Evolutionary conservation across 2,113 vertebrate species (phyloP).

Genomic region (Rhinolophus ferrumequinum): DNA sequence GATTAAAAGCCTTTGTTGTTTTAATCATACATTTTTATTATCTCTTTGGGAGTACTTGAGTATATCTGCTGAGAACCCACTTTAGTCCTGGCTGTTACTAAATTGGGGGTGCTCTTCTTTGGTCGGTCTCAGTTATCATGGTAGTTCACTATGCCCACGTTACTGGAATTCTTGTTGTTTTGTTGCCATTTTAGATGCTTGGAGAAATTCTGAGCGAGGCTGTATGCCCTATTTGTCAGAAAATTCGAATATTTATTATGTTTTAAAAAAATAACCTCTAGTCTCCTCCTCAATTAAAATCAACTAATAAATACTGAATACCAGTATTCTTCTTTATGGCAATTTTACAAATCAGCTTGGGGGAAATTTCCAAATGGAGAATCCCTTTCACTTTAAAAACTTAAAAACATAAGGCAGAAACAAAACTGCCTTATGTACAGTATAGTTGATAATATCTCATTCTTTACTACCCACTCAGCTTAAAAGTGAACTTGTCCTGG

Average conservation of each 20-base stretch:
- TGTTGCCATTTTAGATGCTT: constrained; percentile 16
- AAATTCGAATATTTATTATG: constrained; percentile 39
- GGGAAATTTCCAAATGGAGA: constrained; percentile 28
- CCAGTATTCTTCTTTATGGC: background rate
- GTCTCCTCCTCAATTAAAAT: constrained; percentile 31
- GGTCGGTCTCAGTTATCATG: background rate
- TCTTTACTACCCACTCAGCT: background rate
- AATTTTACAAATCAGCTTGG: background rate
- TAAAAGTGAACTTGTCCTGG: constrained; percentile 41
- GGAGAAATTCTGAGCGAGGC: constrained; percentile 27
- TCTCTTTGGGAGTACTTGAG: background rate
- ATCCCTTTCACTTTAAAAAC: background rate
- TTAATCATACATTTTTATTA: constrained; percentile 41
- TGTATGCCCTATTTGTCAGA: background rate
- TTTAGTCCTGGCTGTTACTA: background rate
- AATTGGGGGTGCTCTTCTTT: background rate
- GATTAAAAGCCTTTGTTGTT: background rate
- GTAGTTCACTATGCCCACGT: background rate
- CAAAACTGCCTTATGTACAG: background rate
- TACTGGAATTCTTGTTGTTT: background rate
- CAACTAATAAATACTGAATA: constrained; percentile 35
- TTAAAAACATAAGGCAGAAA: no score
- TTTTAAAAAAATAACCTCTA: background rate
- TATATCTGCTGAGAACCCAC: background rate
- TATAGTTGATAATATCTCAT: constrained; percentile 47